These are phyloP conservation scores for Lithobates sylvaticus DNA, from an alignment of 2,797 vertebrate genomes.

Conservation along the genomic window DNA sequence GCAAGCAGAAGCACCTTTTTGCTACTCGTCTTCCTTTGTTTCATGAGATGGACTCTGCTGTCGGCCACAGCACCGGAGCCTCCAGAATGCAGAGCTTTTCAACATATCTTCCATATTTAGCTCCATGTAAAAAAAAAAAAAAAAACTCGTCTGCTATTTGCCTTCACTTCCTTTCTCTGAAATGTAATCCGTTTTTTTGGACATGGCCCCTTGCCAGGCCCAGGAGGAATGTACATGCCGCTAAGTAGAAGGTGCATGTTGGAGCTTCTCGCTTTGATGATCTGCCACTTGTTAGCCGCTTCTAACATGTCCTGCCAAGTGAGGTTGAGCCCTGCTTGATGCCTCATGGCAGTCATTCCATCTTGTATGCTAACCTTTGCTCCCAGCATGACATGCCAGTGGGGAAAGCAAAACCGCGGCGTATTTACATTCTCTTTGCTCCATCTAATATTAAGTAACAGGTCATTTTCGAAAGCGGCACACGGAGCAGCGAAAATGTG, in stretches of 20 bases:
- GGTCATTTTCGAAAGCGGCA: neutral
- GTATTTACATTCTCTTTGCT: slow-evolving; percentile 24
- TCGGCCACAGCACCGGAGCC: neutral
- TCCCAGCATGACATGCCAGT: slow-evolving; percentile 25
- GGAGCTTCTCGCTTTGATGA: slow-evolving; percentile 56
- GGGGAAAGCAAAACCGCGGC: slow-evolving; percentile 35
- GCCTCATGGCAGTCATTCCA: slow-evolving; percentile 56
- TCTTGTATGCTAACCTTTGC: slow-evolving; percentile 29
- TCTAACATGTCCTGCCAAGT: slow-evolving; percentile 56
- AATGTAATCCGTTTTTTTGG: slow-evolving; percentile 58
- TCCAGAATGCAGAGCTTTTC: slow-evolving; percentile 53
- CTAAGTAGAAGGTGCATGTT: slow-evolving; percentile 58
- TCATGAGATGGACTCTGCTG: neutral
- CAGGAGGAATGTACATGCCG: slow-evolving; percentile 56
- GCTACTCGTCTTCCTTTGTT: neutral
- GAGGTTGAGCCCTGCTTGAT: slow-evolving; percentile 50
- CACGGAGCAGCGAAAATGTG: neutral
- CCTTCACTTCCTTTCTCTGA: slow-evolving; percentile 59
- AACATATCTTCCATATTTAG: slow-evolving; percentile 60
- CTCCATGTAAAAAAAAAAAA: slow-evolving; percentile 8
- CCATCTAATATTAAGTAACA: slow-evolving; percentile 17
- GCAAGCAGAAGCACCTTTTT: neutral
- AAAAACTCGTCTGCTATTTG: slow-evolving; percentile 57
- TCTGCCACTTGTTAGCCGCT: slow-evolving; percentile 62
- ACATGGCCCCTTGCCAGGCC: slow-evolving; percentile 48